Conservation (phyloP, 2,797 vertebrate species). For the Columba guinea region DNA sequence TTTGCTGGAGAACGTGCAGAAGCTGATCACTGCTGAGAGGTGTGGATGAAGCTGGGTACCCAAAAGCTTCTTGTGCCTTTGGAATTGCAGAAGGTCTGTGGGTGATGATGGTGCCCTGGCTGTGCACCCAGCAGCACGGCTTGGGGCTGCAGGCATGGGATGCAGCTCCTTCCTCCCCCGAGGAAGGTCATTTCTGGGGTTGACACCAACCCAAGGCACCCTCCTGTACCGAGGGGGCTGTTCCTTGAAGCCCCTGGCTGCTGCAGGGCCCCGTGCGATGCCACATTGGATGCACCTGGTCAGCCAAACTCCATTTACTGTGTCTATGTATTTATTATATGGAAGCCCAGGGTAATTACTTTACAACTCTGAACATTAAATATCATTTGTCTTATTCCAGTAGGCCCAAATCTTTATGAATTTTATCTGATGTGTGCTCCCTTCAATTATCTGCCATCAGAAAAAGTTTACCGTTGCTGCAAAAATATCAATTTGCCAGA, state of each 20-base stretch:
- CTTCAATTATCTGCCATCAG: conserved; percentile 43
- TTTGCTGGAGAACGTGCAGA: background rate
- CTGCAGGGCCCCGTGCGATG: fast-evolving
- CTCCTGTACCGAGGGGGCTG: fast-evolving
- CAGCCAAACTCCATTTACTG: conserved; percentile 23
- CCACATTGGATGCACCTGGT: background rate
- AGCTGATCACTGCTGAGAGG: background rate
- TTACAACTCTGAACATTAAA: conserved; percentile 45
- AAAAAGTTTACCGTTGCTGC: conserved; percentile 40
- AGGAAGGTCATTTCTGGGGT: background rate
- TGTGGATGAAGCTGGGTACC: background rate
- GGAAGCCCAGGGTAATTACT: conserved; percentile 43
- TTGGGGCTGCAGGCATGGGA: background rate
- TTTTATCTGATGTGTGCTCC: background rate
- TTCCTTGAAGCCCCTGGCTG: background rate
- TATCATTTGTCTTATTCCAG: conserved; percentile 37
- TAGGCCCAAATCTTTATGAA: conserved; percentile 42
- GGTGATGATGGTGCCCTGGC: background rate
- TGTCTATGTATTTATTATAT: conserved; percentile 30
- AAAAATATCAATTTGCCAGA: conserved; percentile 58
- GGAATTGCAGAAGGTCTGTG: background rate
- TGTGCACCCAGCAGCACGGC: fast-evolving
- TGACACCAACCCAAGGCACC: fast-evolving
- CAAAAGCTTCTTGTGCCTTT: background rate
- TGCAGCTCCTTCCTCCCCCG: background rate